Base-by-base conservation (phyloP, 2,797 vertebrate genomes). In the Erpetoichthys calabaricus region DNA sequence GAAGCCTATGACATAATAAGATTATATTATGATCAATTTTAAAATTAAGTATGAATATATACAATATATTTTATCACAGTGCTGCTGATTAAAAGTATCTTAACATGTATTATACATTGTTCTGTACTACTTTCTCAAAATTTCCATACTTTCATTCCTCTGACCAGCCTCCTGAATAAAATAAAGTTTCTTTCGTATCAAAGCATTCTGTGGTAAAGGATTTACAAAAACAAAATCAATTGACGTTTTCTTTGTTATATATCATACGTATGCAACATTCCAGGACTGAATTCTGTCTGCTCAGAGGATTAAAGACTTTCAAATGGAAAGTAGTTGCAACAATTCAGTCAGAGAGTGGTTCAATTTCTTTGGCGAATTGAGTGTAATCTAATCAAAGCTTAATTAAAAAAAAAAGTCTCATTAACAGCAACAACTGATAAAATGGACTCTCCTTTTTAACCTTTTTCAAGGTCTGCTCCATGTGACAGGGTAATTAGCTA, bases 391-490 rank as follows among this genome's bases (percentile, higher is more conserved):
- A 73, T 71, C 63, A 70, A 65, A 64, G 60, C 58, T 68, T 65
- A 64, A 70, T 67, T 67, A 68, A 63, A 69, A 74, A 65, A 63
- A 69, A 74, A 65, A 73, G 62, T 57, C 53, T 68, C 64, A 66
- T 73, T 74, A 71, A 72, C 51, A 66, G 55, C 45, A 66, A 58
- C 56, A 51, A 62, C 46, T 63, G 63, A 68, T 63, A 67, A 72
- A 67, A 68, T 46, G 56, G 57, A 67, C 60, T 67, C 47, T 59
- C 46, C 50, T 43, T 69, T 65, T 61, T 59, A 71, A 64, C 51
- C 53, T 44, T 42, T 54, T 42, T 64, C 60, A 56, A 49, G 60
- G 62, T 59, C 74, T 66, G 67, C 60, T 71, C 69, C 65, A 70
- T 74, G 67, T 68, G 65, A 65, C 45, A 54, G 55, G 65, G 63